phyloP scores from a whole-genome alignment of 2,888 invertebrate genomes.

The Hipparchia semele region DNA sequence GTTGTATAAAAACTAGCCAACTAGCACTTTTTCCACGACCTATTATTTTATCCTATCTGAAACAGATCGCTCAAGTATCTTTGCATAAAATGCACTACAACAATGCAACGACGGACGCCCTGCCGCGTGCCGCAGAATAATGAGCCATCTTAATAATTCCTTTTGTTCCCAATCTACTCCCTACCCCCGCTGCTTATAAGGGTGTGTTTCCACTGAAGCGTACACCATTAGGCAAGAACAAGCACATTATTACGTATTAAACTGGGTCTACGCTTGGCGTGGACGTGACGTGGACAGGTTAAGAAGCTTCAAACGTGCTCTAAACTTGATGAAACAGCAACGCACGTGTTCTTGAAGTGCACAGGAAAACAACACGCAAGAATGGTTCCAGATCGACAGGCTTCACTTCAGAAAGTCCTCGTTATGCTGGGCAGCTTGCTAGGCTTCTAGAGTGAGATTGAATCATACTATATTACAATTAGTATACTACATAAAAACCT shows the following conservation, averaged over 20 bases:
- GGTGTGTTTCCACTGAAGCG: not conserved
- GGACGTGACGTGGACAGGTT: too few relatives aligned
- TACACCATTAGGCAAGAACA: not conserved
- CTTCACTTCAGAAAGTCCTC: too few relatives aligned
- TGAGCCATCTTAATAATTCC: slow-evolving; percentile 58
- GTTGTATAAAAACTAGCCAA: not conserved
- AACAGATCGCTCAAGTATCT: not conserved
- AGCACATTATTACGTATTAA: not conserved
- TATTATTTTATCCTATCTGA: not conserved
- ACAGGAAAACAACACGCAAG: too few relatives aligned
- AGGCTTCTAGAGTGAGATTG: too few relatives aligned
- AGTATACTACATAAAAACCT: too few relatives aligned
- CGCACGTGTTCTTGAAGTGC: too few relatives aligned
- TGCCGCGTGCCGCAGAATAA: slow-evolving; percentile 61
- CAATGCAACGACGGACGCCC: slow-evolving; percentile 55
- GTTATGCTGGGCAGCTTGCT: too few relatives aligned
- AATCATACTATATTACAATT: too few relatives aligned
- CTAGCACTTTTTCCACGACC: not conserved
- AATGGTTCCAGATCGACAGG: too few relatives aligned
- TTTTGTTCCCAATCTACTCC: slow-evolving; percentile 45
- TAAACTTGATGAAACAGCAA: too few relatives aligned
- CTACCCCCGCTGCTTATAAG: not conserved
- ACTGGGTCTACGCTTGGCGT: too few relatives aligned
- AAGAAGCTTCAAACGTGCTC: too few relatives aligned
- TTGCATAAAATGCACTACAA: slow-evolving; percentile 50